phyloP scores from a whole-genome alignment of 2,888 invertebrate species.

The Drosophila seclusa region DNA sequence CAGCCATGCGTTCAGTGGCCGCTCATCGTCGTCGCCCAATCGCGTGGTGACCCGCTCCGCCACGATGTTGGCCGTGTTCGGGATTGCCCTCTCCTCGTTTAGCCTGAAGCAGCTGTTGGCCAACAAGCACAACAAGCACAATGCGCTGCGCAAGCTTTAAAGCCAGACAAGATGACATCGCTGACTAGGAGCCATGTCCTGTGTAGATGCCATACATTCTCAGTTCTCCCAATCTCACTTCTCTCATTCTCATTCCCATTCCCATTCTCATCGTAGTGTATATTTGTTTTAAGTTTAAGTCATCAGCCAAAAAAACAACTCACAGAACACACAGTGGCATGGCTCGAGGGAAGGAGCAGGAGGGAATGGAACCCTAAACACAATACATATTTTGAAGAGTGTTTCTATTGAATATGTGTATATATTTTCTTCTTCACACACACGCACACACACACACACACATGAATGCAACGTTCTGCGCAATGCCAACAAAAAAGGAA shows the following conservation, averaged over 20 bases:
- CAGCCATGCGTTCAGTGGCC: conserved; percentile 65
- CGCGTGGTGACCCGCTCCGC: conserved; percentile 87
- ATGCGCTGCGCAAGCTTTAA: conserved; percentile 78
- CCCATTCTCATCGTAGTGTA: conserved; percentile 39
- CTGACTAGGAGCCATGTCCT: conserved; percentile 28
- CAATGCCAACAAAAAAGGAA: conserved; percentile 66
- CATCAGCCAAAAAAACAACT: conserved; percentile 18
- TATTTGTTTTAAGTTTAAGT: conserved; percentile 54
- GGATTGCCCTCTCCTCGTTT: conserved; percentile 87
- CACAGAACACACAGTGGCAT: conserved; percentile 22
- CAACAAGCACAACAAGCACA: conserved; percentile 75
- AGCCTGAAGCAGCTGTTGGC: conserved; percentile 88
- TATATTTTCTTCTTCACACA: conserved; percentile 46
- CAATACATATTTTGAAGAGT: conserved; percentile 17
- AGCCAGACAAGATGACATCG: conserved; percentile 7
- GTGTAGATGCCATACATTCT: conserved; percentile 21
- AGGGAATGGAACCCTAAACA: conserved; percentile 1
- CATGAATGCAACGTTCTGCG: conserved; percentile 22
- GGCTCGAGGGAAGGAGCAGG: conserved; percentile 10
- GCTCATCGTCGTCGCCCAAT: conserved; percentile 85
- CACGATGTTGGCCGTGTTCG: conserved; percentile 86
- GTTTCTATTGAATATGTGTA: conserved; percentile 39
- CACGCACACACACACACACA: conserved; percentile 22
- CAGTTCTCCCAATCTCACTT: conserved; percentile 20
- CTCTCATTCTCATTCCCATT: conserved; percentile 1